A percentile compares a stretch with the other conserved stretches of the same genome.
Evolutionary conservation across 2,888 invertebrate species (phyloP).

Genomic region (Tenthredo livida): DNA sequence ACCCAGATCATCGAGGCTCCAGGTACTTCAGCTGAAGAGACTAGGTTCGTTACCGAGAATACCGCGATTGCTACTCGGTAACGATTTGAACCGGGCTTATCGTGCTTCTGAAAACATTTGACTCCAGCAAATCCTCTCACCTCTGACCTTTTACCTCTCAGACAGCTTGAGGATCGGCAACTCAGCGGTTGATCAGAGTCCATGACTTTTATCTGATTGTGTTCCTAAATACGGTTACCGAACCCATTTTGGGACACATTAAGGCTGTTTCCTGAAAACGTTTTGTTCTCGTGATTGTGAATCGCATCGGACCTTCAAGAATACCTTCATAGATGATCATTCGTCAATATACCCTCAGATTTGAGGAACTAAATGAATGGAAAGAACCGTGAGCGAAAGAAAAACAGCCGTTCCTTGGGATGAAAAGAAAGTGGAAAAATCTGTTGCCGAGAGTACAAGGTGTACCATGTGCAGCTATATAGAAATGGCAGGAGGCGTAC

Average conservation of each 20-base stretch:
- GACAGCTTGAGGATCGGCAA: not conserved
- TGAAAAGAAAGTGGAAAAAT: not conserved
- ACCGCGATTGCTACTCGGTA: slow-evolving; percentile 16
- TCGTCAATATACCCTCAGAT: not conserved
- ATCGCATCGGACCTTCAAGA: not conserved
- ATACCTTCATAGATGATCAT: not conserved
- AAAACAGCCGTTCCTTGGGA: not conserved
- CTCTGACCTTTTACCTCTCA: not conserved
- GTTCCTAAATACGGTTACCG: not conserved
- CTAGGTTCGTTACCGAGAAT: slow-evolving; percentile 26
- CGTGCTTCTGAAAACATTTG: slow-evolving; percentile 14
- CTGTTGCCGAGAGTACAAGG: not conserved
- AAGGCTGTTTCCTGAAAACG: not conserved
- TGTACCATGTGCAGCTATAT: not conserved
- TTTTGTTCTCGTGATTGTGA: not conserved
- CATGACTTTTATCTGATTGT: not conserved
- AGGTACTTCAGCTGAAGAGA: not conserved
- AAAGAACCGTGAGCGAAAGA: not conserved
- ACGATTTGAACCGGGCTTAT: slow-evolving; percentile 34
- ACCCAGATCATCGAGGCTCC: not conserved
- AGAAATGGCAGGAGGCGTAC: not conserved
- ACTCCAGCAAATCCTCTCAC: not conserved
- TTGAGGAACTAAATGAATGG: not conserved
- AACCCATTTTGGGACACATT: not conserved
- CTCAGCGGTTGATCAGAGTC: not conserved